Percentiles rank a stretch among this genome's conserved stretches.
These are phyloP conservation scores for Saccostrea echinata DNA, from an alignment of 1,140 invertebrate genomes.

Conservation along the genomic window DNA sequence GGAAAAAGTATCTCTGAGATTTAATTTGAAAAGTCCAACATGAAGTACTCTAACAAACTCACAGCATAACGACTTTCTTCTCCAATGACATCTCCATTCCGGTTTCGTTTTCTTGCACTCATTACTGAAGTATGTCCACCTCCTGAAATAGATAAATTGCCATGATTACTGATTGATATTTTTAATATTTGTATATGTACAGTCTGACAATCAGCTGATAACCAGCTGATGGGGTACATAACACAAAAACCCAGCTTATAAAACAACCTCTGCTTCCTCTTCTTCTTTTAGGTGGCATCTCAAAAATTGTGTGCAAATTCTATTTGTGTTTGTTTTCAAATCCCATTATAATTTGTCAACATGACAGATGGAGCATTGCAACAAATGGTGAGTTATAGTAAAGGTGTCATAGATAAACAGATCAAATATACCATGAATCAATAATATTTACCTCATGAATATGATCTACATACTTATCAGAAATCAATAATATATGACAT, in stretches of 20 bases:
- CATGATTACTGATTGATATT: too few relatives aligned
- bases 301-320: not conserved
- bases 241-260: not conserved
- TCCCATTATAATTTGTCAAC: not conserved
- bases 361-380: not conserved
- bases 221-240: not conserved
- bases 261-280: not conserved
- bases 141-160: not conserved
- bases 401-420: not conserved
- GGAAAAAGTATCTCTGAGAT: not conserved
- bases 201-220: not conserved
- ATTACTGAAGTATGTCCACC: not conserved
- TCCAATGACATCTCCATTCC: slow-evolving; percentile 8
- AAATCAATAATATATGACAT: too few relatives aligned
- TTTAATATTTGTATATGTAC: too few relatives aligned
- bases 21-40: too few relatives aligned
- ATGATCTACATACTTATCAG: not conserved
- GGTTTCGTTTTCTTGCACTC: slow-evolving; percentile 4
- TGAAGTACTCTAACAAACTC: not conserved
- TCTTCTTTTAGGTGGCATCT: not conserved
- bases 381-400: not conserved
- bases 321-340: not conserved
- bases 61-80: not conserved
- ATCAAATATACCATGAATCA: not conserved
- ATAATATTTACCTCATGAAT: not conserved